Evolutionary conservation across 2,888 invertebrate species (phyloP).

Genomic region (Mylabris sibirica): DNA sequence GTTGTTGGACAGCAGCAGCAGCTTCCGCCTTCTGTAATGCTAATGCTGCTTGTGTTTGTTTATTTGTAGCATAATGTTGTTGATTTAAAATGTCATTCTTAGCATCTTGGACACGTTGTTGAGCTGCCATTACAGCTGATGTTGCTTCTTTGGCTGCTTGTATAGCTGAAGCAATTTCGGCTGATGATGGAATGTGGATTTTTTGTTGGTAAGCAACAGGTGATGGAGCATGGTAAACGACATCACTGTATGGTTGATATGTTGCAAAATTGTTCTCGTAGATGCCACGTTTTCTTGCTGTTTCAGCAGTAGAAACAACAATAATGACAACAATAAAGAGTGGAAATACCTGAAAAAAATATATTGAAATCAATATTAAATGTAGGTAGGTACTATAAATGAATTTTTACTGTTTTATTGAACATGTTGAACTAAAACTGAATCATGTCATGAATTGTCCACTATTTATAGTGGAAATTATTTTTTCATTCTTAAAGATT

Average conservation of each 20-base stretch:
- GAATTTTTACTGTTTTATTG: conserved; percentile 25
- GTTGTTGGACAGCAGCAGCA: conserved; percentile 71
- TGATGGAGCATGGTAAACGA: neutral
- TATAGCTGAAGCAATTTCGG: conserved; percentile 75
- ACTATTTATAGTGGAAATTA: conserved; percentile 28
- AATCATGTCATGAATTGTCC: conserved; percentile 15
- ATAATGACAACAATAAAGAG: conserved; percentile 16
- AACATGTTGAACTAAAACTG: conserved; percentile 31
- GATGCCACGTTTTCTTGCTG: conserved; percentile 17
- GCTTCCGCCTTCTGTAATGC: conserved; percentile 66
- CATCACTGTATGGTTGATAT: neutral
- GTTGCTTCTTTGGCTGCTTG: conserved; percentile 79
- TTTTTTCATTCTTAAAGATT: conserved; percentile 22
- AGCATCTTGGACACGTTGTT: conserved; percentile 76
- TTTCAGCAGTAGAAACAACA: conserved; percentile 15
- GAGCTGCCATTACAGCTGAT: conserved; percentile 73
- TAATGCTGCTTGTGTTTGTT: conserved; percentile 74
- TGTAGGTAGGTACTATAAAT: too few species aligned
- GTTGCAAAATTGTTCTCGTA: conserved; percentile 16
- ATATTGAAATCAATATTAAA: neutral
- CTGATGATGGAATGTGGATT: conserved; percentile 60
- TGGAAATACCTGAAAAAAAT: conserved; percentile 19
- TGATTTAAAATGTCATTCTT: conserved; percentile 76
- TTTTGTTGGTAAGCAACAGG: conserved; percentile 24
- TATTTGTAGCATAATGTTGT: conserved; percentile 76